These are phyloP conservation scores for Dasypogon diadema DNA, from an alignment of 2,888 invertebrate genomes.

Conservation along the genomic window DNA sequence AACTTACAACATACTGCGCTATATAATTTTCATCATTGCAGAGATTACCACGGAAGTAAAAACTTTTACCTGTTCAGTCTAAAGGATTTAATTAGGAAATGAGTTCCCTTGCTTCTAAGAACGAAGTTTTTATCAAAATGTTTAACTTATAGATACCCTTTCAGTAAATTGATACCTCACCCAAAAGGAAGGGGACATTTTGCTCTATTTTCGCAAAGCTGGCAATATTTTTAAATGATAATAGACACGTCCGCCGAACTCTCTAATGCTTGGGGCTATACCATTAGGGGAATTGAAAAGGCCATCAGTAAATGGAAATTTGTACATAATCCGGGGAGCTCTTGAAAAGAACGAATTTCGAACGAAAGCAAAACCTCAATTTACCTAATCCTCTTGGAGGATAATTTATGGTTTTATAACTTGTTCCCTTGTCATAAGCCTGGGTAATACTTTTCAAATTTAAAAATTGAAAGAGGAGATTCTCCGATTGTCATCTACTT, in stretches of 20 bases:
- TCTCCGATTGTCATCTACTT: slow-evolving; percentile 34
- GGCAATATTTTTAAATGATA: slow-evolving; percentile 22
- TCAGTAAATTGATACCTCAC: slow-evolving; percentile 21
- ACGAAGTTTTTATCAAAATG: neutral
- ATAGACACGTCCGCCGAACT: slow-evolving; percentile 23
- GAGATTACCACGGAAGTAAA: too few relatives aligned
- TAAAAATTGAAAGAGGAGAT: slow-evolving; percentile 38
- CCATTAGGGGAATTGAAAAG: slow-evolving; percentile 35
- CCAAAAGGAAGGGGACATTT: neutral
- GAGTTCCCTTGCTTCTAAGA: neutral
- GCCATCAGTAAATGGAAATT: slow-evolving; percentile 41
- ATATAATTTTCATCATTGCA: too few relatives aligned
- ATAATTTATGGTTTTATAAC: slow-evolving; percentile 46
- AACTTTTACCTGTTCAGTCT: neutral
- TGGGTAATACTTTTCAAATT: slow-evolving; percentile 35
- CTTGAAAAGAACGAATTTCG: slow-evolving; percentile 7
- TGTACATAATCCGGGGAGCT: slow-evolving; percentile 23
- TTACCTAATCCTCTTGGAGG: slow-evolving; percentile 33
- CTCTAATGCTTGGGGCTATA: slow-evolving; percentile 6
- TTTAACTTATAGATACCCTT: neutral
- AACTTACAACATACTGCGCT: too few relatives aligned
- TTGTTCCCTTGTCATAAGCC: slow-evolving; percentile 41
- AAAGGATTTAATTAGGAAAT: slow-evolving; percentile 22
- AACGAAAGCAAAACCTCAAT: slow-evolving; percentile 26
- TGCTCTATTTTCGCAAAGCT: neutral